These are phyloP conservation scores for Manis javanica DNA, from an alignment of 2,797 vertebrate species.

Conservation along the genomic window DNA sequence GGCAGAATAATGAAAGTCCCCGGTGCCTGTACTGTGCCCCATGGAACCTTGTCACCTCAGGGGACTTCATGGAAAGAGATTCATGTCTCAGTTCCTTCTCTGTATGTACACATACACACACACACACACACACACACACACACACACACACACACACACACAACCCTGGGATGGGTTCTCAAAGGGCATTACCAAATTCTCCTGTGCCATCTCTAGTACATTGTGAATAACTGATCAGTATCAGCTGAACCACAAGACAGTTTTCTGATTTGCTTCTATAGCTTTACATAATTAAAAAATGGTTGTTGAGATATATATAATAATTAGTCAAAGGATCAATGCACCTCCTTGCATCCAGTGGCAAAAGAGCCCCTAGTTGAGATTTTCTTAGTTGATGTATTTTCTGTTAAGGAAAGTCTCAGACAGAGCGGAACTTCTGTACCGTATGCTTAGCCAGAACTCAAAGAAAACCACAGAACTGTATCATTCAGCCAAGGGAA, in stretches of 20 bases:
- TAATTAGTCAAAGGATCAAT: background rate
- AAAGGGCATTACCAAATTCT: background rate
- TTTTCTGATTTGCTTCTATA: slow-evolving; percentile 24
- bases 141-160: background rate
- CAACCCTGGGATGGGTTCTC: background rate
- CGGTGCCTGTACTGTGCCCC: background rate
- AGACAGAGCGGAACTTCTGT: background rate
- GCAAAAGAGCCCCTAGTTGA: background rate
- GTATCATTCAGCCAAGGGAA: slow-evolving; percentile 25
- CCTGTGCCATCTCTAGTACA: background rate
- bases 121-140: too few species aligned
- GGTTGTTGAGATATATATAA: background rate
- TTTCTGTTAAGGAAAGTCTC: background rate
- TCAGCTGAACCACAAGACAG: background rate
- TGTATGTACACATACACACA: background rate
- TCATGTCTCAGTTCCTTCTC: background rate
- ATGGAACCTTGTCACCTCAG: background rate
- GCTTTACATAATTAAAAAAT: slow-evolving; percentile 3
- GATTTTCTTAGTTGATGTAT: background rate
- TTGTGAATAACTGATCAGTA: background rate
- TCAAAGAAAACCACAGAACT: background rate
- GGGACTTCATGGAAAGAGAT: background rate
- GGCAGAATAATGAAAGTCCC: background rate
- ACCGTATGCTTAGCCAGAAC: background rate
- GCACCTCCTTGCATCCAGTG: background rate